Conservation (phyloP, 2,797 vertebrate species). For the Centropyge bicolor region DNA sequence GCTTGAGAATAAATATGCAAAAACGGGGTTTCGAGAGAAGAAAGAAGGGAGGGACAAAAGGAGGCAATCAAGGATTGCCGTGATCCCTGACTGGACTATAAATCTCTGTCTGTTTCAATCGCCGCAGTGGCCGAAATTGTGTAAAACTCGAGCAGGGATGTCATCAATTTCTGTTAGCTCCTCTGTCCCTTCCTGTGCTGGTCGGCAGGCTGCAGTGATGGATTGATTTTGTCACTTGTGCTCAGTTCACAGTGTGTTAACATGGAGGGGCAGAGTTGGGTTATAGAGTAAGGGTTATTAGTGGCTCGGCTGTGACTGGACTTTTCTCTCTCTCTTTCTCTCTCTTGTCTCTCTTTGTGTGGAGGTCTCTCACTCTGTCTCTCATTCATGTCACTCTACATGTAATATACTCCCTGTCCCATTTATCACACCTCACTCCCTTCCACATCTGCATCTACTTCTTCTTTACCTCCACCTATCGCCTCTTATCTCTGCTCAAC, state of each 20-base stretch:
- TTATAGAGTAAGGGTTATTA: constrained; percentile 93
- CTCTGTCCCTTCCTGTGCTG: constrained; percentile 97
- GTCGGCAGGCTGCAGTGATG: constrained; percentile 88
- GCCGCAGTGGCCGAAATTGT: constrained; percentile 94
- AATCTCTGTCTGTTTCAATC: constrained; percentile 99
- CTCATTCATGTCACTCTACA: constrained; percentile 64
- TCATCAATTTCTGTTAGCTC: constrained; percentile 99
- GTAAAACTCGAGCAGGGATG: constrained; percentile 97
- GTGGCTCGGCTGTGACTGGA: constrained; percentile 88
- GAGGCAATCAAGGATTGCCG: constrained; percentile 96
- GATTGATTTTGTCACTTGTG: constrained; percentile 99
- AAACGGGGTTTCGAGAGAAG: constrained; percentile 82
- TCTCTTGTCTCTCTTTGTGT: constrained; percentile 57
- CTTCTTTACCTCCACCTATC: constrained; percentile 61
- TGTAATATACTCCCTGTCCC: constrained; percentile 63
- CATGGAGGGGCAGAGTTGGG: constrained; percentile 96
- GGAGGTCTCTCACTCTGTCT: constrained; percentile 68
- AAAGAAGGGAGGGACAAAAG: constrained; percentile 76
- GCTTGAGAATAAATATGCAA: constrained; percentile 95
- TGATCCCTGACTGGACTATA: constrained; percentile 92
- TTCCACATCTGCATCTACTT: constrained; percentile 71
- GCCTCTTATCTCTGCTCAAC: constrained; percentile 50
- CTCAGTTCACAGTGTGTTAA: constrained; percentile 99
- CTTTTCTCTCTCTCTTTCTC: constrained; percentile 65
- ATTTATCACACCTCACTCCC: constrained; percentile 69